Conservation (phyloP, 1,140 invertebrate species). For the Drosophila grimshawi region DNA sequence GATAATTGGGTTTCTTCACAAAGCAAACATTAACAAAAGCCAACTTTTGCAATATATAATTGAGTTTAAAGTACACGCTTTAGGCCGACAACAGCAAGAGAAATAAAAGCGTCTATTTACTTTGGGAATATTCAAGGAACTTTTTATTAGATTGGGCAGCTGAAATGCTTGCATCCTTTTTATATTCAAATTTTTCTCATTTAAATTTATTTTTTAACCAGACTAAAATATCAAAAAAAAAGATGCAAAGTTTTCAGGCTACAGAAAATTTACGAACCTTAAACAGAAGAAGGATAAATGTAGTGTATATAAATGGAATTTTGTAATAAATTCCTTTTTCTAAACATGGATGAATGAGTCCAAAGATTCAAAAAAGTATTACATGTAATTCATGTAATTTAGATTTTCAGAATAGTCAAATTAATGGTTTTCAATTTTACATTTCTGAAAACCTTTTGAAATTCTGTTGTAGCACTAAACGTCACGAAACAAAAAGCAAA, state of each 20-base stretch:
- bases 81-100: background rate
- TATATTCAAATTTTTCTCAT: slow-evolving; percentile 7
- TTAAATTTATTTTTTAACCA: slow-evolving; percentile 1
- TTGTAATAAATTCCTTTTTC: too few relatives aligned
- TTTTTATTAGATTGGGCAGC: slow-evolving; percentile 56
- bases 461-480: too few relatives aligned
- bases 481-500: too few relatives aligned
- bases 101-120: slow-evolving; percentile 18
- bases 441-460: background rate
- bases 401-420: background rate
- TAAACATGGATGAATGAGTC: too few relatives aligned
- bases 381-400: too few relatives aligned
- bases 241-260: slow-evolving; percentile 5
- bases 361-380: too few relatives aligned
- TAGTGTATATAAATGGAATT: too few relatives aligned
- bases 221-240: slow-evolving; percentile 42
- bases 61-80: slow-evolving; percentile 22
- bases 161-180: slow-evolving; percentile 44
- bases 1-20: slow-evolving; percentile 52
- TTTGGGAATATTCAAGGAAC: slow-evolving; percentile 42
- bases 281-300: too few relatives aligned
- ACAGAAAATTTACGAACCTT: too few relatives aligned
- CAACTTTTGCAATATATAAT: slow-evolving; percentile 38
- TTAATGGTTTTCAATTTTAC: background rate
- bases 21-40: slow-evolving; percentile 28